Conservation (phyloP, 92 coral and sea anemone species). For the Virgularia gustaviana region DNA sequence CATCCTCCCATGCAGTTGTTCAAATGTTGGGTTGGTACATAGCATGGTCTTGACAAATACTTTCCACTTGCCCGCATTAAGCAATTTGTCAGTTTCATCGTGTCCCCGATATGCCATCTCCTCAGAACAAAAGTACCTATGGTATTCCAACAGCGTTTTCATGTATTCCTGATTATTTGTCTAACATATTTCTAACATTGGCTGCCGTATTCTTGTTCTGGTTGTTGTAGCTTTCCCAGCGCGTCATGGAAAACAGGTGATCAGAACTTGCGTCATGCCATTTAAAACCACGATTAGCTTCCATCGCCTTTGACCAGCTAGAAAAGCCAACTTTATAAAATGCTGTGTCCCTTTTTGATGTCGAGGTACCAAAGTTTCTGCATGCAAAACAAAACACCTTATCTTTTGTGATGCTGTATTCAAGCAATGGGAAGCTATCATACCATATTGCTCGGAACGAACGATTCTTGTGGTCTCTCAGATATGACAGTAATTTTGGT, state of each 20-base stretch:
- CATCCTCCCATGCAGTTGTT: slow-evolving; percentile 14
- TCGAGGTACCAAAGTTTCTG: background rate
- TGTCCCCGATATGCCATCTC: no score
- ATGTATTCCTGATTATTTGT: background rate
- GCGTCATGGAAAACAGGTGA: background rate
- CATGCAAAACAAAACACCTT: background rate
- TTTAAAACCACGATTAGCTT: background rate
- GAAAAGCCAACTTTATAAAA: background rate
- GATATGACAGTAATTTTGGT: background rate
- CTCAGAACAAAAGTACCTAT: no score
- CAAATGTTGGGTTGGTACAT: slow-evolving; percentile 18
- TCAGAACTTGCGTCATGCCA: background rate
- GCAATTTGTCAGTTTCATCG: background rate
- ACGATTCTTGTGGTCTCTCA: slow-evolving; percentile 7
- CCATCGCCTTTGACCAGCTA: background rate
- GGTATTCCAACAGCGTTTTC: slow-evolving; percentile 1
- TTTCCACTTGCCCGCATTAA: background rate
- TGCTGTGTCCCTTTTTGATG: background rate
- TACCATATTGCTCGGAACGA: slow-evolving; percentile 11
- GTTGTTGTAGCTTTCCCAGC: background rate
- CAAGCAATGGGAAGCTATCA: background rate
- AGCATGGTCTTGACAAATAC: slow-evolving; percentile 17
- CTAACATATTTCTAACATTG: background rate
- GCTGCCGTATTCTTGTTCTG: background rate
- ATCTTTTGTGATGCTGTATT: slow-evolving; percentile 15